Percentiles rank a stretch among this genome's conserved stretches.
These are phyloP conservation scores for Gortyna flavago DNA, from an alignment of 2,888 invertebrate genomes.

Conservation along the genomic window DNA sequence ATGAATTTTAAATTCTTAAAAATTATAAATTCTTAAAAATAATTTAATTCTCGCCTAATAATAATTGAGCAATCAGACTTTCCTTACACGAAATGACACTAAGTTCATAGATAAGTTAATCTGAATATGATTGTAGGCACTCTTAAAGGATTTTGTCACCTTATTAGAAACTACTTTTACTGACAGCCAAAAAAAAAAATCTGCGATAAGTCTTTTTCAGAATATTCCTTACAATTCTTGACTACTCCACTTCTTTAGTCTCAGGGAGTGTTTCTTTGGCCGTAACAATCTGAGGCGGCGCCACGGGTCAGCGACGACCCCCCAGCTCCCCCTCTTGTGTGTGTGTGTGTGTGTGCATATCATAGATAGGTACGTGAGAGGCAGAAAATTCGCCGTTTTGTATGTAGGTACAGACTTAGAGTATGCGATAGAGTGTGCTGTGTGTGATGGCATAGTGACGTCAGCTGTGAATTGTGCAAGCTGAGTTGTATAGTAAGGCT, in stretches of 20 bases:
- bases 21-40: too few species aligned
- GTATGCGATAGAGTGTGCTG: constrained; percentile 22
- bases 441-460: neutral
- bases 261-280: constrained; percentile 86
- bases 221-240: neutral
- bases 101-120: neutral
- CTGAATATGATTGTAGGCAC: neutral
- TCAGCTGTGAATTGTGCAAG: constrained; percentile 23
- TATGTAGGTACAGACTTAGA: constrained; percentile 53
- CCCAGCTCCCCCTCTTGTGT: constrained; percentile 68
- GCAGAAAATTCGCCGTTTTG: constrained; percentile 78
- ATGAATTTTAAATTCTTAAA: too few species aligned
- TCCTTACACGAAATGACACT: neutral
- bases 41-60: neutral
- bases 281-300: constrained; percentile 89
- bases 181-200: neutral
- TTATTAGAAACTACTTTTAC: neutral
- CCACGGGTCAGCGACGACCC: constrained; percentile 87
- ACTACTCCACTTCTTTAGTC: constrained; percentile 71
- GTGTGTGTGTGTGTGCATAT: constrained; percentile 67
- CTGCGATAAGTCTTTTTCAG: neutral
- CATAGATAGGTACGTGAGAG: constrained; percentile 70
- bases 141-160: neutral
- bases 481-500: neutral
- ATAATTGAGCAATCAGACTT: neutral